phyloP scores from a whole-genome alignment of 1,140 invertebrate genomes.

The Rhagoletis pomonella region DNA sequence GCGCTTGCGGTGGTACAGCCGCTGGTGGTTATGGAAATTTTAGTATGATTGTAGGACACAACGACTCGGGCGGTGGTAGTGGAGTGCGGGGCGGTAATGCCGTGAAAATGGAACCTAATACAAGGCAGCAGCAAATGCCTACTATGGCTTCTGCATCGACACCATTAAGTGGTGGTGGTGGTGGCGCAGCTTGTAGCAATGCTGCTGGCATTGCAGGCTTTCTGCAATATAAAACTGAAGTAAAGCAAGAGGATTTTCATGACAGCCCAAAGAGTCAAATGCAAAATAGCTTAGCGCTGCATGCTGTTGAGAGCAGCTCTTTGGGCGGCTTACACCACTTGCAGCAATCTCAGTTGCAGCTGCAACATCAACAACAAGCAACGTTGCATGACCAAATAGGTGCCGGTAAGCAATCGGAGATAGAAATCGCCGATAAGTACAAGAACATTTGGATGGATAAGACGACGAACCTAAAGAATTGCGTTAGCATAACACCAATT shows the following conservation, averaged over 20 bases:
- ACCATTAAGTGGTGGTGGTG: background rate
- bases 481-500: constrained; percentile 70
- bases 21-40: constrained; percentile 65
- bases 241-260: constrained; percentile 57
- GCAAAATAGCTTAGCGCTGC: constrained; percentile 53
- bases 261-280: constrained; percentile 58
- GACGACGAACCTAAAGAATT: constrained; percentile 67
- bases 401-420: constrained; percentile 51
- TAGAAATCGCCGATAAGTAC: constrained; percentile 71
- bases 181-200: constrained; percentile 35
- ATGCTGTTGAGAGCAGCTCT: constrained; percentile 53
- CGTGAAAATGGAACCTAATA: constrained; percentile 53
- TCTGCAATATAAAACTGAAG: constrained; percentile 59
- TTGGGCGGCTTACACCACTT: constrained; percentile 59
- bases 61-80: constrained; percentile 60
- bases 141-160: constrained; percentile 17
- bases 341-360: constrained; percentile 12
- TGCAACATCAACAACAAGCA: constrained; percentile 39
- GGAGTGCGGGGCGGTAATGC: constrained; percentile 27
- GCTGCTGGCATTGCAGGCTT: constrained; percentile 42
- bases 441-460: constrained; percentile 73
- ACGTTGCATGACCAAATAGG: constrained; percentile 52
- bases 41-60: constrained; percentile 71
- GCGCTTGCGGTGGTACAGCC: background rate
- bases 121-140: constrained; percentile 32